Evolutionary conservation across 2,113 vertebrate genomes (phyloP), one percentile per base, ranked within the genome.

Genomic region (Orycteropus afer): DNA sequence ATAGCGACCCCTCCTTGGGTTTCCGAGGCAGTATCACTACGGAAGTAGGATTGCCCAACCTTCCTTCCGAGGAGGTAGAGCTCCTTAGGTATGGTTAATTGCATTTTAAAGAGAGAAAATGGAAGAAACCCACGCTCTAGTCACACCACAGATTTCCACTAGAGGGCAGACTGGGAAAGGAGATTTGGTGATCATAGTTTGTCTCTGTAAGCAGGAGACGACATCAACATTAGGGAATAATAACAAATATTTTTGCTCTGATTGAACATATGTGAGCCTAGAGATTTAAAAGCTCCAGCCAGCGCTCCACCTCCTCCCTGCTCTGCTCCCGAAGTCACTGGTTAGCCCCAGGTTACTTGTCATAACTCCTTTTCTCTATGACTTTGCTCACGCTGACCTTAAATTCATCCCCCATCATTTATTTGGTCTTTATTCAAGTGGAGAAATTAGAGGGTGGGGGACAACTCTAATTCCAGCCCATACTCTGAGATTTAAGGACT

Each of bases 81-180:
- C n/a, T n/a, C n/a, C n/a, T n/a, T n/a, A n/a, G n/a, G 25, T 25
- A 15, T 18, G 42, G 15, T 32, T 1, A 63, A 10, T 10, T 23
- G 12, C 34, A 2, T 51, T 51, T 29, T 37, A 25, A 63, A 49
- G 34, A 51, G 23, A 0, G 25, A 11, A 40, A 20, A 3, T 25
- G 0, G 34, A 25, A 23, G 22, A n/a, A 25, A 2, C 2, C 15
- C 0, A 22, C 3, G 2, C 17, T 11, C 47, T 37, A 81, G 92
- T 29, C 65, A 23, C 20, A n/a, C 73, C 69, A 2, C 25, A 27
- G 1, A 18, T 49, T 0, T 42, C 92, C 83, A 82, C 73, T 37
- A 91, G 94, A 77, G 90, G 94, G 92, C 86, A 87, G 71, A 53
- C 84, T 15, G 61, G n/a, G 51, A 12, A 49, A 1, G 65, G 23